A percentile compares a stretch with the other conserved stretches of the same genome.
phyloP scores from a whole-genome alignment of 2,888 invertebrate species.

The Pollenia angustigena region DNA sequence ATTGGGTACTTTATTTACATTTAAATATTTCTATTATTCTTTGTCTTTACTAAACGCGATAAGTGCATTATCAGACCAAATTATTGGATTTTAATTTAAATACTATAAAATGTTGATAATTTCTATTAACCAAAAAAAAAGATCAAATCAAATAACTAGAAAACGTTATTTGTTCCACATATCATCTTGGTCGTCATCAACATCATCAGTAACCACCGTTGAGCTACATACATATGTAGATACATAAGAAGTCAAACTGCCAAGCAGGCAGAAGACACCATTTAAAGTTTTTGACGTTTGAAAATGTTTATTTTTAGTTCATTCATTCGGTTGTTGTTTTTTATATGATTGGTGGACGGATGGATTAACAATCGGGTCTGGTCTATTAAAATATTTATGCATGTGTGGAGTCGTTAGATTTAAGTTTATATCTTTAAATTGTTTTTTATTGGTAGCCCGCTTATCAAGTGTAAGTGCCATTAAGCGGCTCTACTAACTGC shows the following conservation, averaged over 20 bases:
- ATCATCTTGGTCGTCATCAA: slow-evolving; percentile 34
- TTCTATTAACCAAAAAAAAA: slow-evolving; percentile 32
- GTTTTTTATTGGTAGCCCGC: not conserved
- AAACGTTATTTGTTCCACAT: slow-evolving; percentile 53
- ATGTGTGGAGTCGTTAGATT: not conserved
- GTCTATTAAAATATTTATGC: slow-evolving; percentile 13
- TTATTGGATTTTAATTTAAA: slow-evolving; percentile 54
- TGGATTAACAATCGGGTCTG: no score
- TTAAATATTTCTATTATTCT: not conserved
- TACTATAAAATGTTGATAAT: slow-evolving; percentile 15
- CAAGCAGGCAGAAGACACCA: not conserved
- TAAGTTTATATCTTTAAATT: slow-evolving; percentile 3
- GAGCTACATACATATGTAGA: not conserved
- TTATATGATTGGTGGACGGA: slow-evolving; percentile 1
- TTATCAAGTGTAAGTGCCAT: slow-evolving; percentile 55
- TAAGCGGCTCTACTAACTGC: slow-evolving; percentile 31
- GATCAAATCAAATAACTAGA: slow-evolving; percentile 12
- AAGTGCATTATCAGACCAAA: slow-evolving; percentile 36
- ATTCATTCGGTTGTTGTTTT: not conserved
- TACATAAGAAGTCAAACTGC: not conserved
- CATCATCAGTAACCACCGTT: not conserved
- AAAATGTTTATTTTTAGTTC: slow-evolving; percentile 26
- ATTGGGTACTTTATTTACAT: not conserved
- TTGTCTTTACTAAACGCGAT: slow-evolving; percentile 33
- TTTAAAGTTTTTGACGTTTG: slow-evolving; percentile 51